A percentile compares a stretch with the other conserved stretches of the same genome.
Evolutionary conservation across 2,888 invertebrate species (phyloP).

Genomic region (Drosophila meridiana): DNA sequence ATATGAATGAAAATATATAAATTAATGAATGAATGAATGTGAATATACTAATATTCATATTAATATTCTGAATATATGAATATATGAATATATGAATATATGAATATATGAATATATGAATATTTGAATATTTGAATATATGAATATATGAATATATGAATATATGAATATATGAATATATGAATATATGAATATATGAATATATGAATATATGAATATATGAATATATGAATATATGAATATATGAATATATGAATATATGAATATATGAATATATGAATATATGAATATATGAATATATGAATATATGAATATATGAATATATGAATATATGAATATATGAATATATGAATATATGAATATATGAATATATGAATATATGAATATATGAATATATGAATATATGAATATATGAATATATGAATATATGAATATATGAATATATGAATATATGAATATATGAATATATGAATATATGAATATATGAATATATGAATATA

Average conservation of each 20-base stretch:
- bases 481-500: neutral
- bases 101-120: neutral
- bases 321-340: neutral
- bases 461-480: neutral
- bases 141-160: neutral
- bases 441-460: neutral
- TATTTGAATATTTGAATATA: neutral
- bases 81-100: neutral
- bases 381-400: neutral
- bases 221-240: neutral
- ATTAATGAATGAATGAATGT: neutral
- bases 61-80: neutral
- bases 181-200: neutral
- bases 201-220: neutral
- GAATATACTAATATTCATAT: neutral
- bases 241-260: neutral
- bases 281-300: neutral
- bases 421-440: neutral
- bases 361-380: neutral
- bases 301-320: neutral
- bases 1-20: neutral
- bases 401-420: neutral
- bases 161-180: neutral
- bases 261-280: neutral
- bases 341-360: neutral